A percentile compares a stretch with the other conserved stretches of the same genome.
These are phyloP conservation scores for Amphiprion percula DNA, from an alignment of 2,113 vertebrate genomes.

Conservation along the genomic window DNA sequence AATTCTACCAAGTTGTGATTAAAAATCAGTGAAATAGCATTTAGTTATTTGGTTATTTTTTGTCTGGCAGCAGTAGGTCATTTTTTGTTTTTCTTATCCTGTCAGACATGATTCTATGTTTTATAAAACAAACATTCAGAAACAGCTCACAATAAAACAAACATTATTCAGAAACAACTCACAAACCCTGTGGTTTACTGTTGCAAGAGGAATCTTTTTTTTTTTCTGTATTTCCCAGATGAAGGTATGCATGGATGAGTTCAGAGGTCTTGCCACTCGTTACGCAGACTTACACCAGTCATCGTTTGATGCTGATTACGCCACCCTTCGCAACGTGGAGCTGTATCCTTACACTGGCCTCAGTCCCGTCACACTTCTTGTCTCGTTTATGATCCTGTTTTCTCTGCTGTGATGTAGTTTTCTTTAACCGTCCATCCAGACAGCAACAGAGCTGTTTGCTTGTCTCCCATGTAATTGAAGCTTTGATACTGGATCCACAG, in stretches of 20 bases:
- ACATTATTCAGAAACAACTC: not conserved
- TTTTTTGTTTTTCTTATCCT: not conserved
- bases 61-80: no score
- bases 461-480: conserved; percentile 94
- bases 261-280: conserved; percentile 89
- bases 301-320: conserved; percentile 96
- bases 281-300: conserved; percentile 97
- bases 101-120: not conserved
- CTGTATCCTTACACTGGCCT: conserved; percentile 89
- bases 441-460: conserved; percentile 98
- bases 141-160: not conserved
- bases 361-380: not conserved
- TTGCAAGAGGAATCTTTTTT: not conserved
- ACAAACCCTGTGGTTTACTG: not conserved
- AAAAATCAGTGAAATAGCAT: not conserved
- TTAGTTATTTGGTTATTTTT: not conserved
- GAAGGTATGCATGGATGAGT: conserved; percentile 97
- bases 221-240: conserved; percentile 83
- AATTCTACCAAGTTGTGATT: not conserved
- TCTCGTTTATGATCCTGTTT: not conserved
- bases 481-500: conserved; percentile 95
- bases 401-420: not conserved
- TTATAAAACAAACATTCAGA: not conserved
- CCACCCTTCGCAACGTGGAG: conserved; percentile 95
- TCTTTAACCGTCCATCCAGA: conserved; percentile 82